Base-by-base conservation (phyloP, 2,113 vertebrate genomes). In the Trematocara variabile region DNA sequence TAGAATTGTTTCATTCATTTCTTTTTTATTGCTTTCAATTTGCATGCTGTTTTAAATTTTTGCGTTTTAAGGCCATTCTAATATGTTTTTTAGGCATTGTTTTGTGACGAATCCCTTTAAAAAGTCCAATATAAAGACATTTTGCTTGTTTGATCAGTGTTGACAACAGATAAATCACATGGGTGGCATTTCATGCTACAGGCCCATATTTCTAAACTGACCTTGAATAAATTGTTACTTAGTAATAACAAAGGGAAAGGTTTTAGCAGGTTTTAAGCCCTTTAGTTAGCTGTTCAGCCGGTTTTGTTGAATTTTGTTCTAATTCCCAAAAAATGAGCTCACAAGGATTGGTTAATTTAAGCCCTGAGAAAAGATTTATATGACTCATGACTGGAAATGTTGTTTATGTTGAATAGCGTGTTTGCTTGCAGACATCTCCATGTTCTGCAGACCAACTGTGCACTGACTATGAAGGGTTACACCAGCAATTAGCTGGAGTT, bases 21-120 rank as follows among this genome's bases (percentile, higher is more conserved):
- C 5, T 25, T 44, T 46, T 46, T 73, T 28, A 73, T 46, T 46
- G 41, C 41, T 75, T 48, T 48, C 25, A 7, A 4, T 48, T 75
- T 73, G 25, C 46, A 28, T n/a, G 1, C 9, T 12, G 25, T 11
- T 75, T 48, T 5, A 48, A 73, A 30, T 30, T 30, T 30, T 30
- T 0, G 5, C 1, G 0, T 48, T 48, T 18, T 1, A 48, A 30
- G 8, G 30, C 25, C 14, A 5, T 2, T 48, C 11, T 12, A 0
- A 7, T 18, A 11, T 75, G 3, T 48, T 30, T 28, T 70, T 18
- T 28, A 18, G 22, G 22, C 4, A 44, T 7, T 28, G 0, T 14
- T 48, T 50, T n/a, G 14, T n/a, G 41, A 12, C 2, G 1, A 50
- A 25, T 48, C 0, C 41, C 41, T 48, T 28, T 75, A 48, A 50